A percentile compares a stretch with the other conserved stretches of the same genome.
Conservation (phyloP, 1,140 invertebrate genomes). For the Phthorimaea operculella region DNA sequence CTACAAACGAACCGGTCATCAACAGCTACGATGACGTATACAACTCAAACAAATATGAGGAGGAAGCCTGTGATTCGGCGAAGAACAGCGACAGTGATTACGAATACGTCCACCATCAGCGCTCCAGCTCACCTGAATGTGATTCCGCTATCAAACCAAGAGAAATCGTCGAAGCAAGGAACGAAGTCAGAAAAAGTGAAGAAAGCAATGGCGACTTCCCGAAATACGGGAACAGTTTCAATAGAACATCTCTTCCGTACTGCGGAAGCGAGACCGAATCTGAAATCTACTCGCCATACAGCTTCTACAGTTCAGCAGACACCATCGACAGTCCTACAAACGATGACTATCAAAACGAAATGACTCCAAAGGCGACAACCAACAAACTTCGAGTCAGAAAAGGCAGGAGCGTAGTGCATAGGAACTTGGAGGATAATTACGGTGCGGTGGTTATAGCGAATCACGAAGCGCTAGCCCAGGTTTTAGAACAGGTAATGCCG, state of each 20-base stretch:
- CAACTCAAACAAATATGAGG: conserved; percentile 58
- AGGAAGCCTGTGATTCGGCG: conserved; percentile 55
- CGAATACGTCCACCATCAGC: conserved; percentile 70
- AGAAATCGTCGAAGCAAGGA: conserved; percentile 37
- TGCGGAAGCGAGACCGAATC: conserved; percentile 84
- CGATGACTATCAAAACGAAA: conserved; percentile 59
- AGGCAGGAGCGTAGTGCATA: conserved; percentile 81
- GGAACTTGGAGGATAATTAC: conserved; percentile 87
- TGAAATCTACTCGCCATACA: conserved; percentile 83
- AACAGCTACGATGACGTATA: conserved; percentile 66
- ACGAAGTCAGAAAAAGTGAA: conserved; percentile 32
- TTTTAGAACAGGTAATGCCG: conserved; percentile 79
- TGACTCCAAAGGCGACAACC: conserved; percentile 63
- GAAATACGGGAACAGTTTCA: conserved; percentile 54
- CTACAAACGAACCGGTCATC: conserved; percentile 55
- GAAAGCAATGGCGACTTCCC: conserved; percentile 38
- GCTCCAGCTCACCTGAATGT: conserved; percentile 74
- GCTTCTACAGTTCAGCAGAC: conserved; percentile 73
- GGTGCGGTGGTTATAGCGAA: conserved; percentile 89
- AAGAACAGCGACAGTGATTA: conserved; percentile 72
- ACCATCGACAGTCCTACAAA: conserved; percentile 52
- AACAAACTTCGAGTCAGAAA: conserved; percentile 78
- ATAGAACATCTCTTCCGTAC: conserved; percentile 75
- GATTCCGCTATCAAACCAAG: conserved; percentile 64
- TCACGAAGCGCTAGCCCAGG: conserved; percentile 85